Conservation (phyloP, 2,797 vertebrate genomes). For the Sarcoramphus papa region DNA sequence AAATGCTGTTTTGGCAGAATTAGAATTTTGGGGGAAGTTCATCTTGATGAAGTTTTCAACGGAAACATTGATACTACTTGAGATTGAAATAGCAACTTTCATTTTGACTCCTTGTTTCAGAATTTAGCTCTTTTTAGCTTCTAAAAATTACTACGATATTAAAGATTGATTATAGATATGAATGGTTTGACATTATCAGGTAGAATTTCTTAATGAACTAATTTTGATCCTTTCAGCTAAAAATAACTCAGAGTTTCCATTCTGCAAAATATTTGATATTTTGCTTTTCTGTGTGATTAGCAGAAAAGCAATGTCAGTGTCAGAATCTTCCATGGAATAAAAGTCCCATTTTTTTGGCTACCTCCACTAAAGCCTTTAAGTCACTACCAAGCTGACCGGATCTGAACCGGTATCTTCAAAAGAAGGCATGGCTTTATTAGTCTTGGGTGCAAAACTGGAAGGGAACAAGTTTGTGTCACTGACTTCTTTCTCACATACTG, state of each 20-base stretch:
- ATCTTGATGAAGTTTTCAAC: constrained; percentile 16
- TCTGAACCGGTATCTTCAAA: not conserved
- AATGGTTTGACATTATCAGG: constrained; percentile 47
- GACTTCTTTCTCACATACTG: not conserved
- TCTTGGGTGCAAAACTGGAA: not conserved
- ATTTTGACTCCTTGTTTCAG: constrained; percentile 48
- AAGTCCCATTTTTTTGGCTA: not conserved
- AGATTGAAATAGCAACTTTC: constrained; percentile 44
- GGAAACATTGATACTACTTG: not conserved
- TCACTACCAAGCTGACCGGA: not conserved
- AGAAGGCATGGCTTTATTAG: not conserved
- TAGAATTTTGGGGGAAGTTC: constrained; percentile 5
- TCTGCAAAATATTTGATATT: not conserved
- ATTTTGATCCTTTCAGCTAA: constrained; percentile 21
- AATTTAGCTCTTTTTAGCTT: not conserved
- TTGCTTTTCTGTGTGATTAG: not conserved
- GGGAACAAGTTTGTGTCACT: not conserved
- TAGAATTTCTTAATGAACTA: constrained; percentile 39
- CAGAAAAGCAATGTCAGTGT: not conserved
- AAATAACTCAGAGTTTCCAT: constrained; percentile 42
- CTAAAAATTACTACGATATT: constrained; percentile 33
- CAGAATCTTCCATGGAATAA: not conserved
- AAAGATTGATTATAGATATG: constrained; percentile 51
- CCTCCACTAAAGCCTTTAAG: not conserved
- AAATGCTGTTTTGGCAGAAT: constrained; percentile 13